Evolutionary conservation across 1,140 invertebrate genomes (phyloP), one percentile per base, ranked within the genome.

Genomic region (Lordiphosa mommai): DNA sequence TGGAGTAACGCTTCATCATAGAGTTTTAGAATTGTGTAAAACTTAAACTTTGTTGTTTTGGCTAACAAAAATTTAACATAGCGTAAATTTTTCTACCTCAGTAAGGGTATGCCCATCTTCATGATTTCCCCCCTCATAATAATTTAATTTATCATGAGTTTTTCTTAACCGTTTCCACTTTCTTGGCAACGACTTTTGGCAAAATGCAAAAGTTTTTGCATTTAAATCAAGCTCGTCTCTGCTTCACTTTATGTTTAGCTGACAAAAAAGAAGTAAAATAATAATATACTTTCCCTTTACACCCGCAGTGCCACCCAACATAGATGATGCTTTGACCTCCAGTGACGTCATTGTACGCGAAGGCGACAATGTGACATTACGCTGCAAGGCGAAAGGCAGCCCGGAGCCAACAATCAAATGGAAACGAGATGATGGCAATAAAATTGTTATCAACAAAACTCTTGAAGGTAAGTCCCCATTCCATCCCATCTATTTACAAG

Each of bases 271-370:
- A 23, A 23, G 6, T 4, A 23, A 27, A 56, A 63, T 57, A 67
- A 72, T 52, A 59, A 14, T 37, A 38, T 17, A 14, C 13, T 32
- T 9, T 30, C 2, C 1, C 3, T 29, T 36, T 17, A 4, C 92
- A 8, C 40, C 17, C 90, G 6, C 91, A 97, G 96, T 98, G 70
- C 96, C 96, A 9, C 96, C 96, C 13, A 95, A 96, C 87, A 97
- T 97, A 79, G 95, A 96, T 80, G 95, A 97, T 90, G 93, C 95
- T 23, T 91, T 95, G 85, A 96, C 95, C 86, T 96, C 95, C 77
- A 95, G 95, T 68, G 96, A 98, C 89, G 94, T 96, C 27, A 96
- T 97, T 71, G 96, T 97, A 13, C 91, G 96, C 13, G 96, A 98
- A 91, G 95, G 94, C 48, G 92, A 95, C 55, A 97, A 98, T 89